These are phyloP conservation scores for Eleutherodactylus coqui DNA, from an alignment of 2,797 vertebrate species.

Conservation along the genomic window DNA sequence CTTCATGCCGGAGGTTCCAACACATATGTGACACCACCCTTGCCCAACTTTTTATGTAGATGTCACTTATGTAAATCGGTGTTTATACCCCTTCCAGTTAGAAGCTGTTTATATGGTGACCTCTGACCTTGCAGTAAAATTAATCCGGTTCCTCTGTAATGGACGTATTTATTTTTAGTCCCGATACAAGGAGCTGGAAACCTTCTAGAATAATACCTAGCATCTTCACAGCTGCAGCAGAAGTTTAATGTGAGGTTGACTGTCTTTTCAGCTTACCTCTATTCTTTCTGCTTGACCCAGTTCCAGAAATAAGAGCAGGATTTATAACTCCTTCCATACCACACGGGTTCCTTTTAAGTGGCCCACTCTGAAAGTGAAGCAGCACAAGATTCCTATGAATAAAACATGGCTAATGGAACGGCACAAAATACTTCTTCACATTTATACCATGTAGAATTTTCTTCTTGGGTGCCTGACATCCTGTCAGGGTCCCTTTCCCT, in stretches of 20 bases:
- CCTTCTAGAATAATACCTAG: neutral
- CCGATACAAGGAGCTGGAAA: neutral
- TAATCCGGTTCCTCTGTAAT: neutral
- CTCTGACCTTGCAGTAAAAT: neutral
- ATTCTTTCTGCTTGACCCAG: slow-evolving; percentile 56
- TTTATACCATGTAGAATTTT: neutral
- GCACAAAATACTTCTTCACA: slow-evolving; percentile 9
- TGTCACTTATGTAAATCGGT: neutral
- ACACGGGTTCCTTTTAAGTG: neutral
- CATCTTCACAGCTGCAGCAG: neutral
- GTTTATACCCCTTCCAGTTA: neutral
- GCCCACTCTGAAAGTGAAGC: neutral
- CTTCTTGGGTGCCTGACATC: neutral
- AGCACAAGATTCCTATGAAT: slow-evolving; percentile 19
- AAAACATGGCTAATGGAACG: slow-evolving; percentile 29
- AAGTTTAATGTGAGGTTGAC: slow-evolving; percentile 29
- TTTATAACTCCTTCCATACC: slow-evolving; percentile 35
- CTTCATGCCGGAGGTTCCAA: no score
- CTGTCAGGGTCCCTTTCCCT: neutral
- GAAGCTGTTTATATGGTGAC: neutral
- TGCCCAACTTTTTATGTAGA: neutral
- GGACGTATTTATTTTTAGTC: neutral
- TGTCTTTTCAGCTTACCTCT: slow-evolving; percentile 29
- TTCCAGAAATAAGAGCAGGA: slow-evolving; percentile 43
- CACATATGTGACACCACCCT: no score